These are phyloP conservation scores for Acrocephalus scirpaceus DNA, from an alignment of 2,797 vertebrate genomes.

Conservation along the genomic window DNA sequence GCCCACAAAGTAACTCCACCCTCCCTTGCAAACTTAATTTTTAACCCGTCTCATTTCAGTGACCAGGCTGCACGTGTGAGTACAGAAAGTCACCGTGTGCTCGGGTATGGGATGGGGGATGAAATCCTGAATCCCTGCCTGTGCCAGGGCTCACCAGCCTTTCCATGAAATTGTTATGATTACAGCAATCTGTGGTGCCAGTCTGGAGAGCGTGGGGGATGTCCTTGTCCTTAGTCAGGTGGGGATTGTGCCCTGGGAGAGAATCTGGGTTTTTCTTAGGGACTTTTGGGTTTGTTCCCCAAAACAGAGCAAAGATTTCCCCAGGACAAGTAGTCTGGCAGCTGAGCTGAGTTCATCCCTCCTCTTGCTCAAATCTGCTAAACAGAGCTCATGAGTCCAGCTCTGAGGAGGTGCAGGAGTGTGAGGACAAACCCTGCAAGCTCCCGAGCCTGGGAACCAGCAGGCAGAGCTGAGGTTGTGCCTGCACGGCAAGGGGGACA, in stretches of 20 bases:
- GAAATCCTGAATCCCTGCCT: not conserved
- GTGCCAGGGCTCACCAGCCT: not conserved
- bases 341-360: not conserved
- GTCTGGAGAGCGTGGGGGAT: accelerated
- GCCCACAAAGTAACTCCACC: not conserved
- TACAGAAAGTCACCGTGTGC: not conserved
- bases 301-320: not conserved
- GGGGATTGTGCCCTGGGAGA: not conserved
- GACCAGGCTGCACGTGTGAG: not conserved
- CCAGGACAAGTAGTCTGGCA: not conserved
- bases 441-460: not conserved
- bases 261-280: not conserved
- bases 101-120: not conserved
- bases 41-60: not conserved
- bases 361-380: not conserved
- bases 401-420: not conserved
- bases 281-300: not conserved
- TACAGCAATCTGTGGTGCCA: not conserved
- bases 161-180: accelerated
- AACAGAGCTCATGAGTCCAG: not conserved
- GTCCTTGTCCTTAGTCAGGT: accelerated
- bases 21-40: not conserved
- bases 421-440: accelerated
- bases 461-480: not conserved
- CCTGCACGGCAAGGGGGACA: not conserved